A percentile compares a stretch with the other conserved stretches of the same genome.
These are phyloP conservation scores for Parnassius apollo DNA, from an alignment of 2,888 invertebrate species.

Conservation along the genomic window DNA sequence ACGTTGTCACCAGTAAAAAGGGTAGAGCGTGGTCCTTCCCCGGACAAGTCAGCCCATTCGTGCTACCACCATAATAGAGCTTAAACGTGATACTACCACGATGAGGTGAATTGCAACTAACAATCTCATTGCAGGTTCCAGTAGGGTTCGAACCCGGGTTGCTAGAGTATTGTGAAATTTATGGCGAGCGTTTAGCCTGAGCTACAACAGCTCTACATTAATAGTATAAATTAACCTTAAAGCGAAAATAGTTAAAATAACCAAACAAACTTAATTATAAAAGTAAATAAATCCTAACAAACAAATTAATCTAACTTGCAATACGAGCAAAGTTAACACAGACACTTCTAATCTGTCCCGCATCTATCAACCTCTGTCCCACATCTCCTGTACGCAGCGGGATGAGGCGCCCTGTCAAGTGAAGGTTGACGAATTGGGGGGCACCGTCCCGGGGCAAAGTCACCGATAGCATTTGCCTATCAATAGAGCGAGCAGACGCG, in stretches of 20 bases:
- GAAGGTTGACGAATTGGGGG: conserved; percentile 22
- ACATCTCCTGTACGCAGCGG: conserved; percentile 1
- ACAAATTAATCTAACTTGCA: neutral
- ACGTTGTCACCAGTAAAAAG: no score
- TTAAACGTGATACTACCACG: no score
- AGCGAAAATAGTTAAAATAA: neutral
- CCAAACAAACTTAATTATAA: neutral
- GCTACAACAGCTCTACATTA: no score
- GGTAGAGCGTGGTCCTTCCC: no score
- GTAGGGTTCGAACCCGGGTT: no score
- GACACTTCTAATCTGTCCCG: neutral
- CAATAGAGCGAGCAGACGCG: conserved; percentile 26
- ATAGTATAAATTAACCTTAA: no score
- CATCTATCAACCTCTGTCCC: neutral
- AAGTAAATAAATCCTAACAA: neutral
- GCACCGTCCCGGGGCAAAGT: conserved; percentile 21
- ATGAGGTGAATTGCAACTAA: no score
- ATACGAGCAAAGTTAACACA: neutral
- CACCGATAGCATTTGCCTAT: conserved; percentile 30
- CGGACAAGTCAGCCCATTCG: no score
- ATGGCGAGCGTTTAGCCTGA: no score
- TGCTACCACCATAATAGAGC: no score
- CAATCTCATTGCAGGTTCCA: no score
- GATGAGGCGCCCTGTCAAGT: conserved; percentile 21
- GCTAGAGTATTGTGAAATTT: no score